Conservation (phyloP, 2,888 invertebrate species). For the Trachelus stipa region DNA sequence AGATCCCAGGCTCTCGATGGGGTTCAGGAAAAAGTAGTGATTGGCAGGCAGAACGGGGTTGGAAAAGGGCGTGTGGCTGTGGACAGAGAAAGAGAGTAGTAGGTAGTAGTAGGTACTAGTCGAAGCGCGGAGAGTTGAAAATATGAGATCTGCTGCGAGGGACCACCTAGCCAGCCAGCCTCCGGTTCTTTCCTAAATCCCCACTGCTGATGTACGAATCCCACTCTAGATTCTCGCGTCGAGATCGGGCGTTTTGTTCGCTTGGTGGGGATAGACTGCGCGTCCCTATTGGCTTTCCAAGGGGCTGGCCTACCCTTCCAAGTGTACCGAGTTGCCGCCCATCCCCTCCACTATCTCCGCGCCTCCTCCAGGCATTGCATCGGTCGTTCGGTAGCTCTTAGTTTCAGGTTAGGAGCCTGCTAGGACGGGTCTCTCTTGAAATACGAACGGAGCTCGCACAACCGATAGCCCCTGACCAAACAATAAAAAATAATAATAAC, state of each 20-base stretch:
- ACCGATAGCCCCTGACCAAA: conserved; percentile 12
- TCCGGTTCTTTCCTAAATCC: conserved; percentile 58
- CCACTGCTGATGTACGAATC: conserved; percentile 33
- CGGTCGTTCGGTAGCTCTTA: conserved; percentile 65
- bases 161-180: conserved; percentile 65
- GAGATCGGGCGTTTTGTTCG: conserved; percentile 53
- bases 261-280: conserved; percentile 58
- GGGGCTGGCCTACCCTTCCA: conserved; percentile 57
- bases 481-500: conserved; percentile 2
- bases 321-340: conserved; percentile 44
- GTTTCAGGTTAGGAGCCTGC: conserved; percentile 67
- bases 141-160: conserved; percentile 63
- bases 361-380: conserved; percentile 64
- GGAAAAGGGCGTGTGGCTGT: conserved; percentile 54
- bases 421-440: conserved; percentile 64
- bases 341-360: conserved; percentile 48
- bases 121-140: conserved; percentile 56
- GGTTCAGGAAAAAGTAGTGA: conserved; percentile 53
- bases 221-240: conserved; percentile 35
- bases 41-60: conserved; percentile 62
- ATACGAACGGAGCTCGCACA: conserved; percentile 16
- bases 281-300: conserved; percentile 48
- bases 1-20: neutral
- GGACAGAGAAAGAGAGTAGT: conserved; percentile 25
- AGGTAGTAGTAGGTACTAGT: conserved; percentile 26